Base-by-base conservation (phyloP, 2,113 vertebrate species). In the Oryzias melastigma region DNA sequence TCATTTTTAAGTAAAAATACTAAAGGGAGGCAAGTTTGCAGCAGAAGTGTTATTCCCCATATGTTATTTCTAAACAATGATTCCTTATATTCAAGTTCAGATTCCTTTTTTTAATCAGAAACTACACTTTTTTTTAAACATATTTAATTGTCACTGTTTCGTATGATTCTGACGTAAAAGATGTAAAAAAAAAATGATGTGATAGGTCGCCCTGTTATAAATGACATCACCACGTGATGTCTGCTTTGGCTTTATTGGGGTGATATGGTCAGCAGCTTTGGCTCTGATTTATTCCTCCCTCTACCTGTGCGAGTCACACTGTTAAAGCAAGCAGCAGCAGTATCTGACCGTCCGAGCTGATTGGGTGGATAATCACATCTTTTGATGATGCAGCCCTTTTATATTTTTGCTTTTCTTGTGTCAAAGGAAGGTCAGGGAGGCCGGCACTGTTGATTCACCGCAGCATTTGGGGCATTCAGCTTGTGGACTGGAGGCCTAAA, bases 311-410 rank as follows among this genome's bases (percentile, higher is more conserved):
- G 76, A 81, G 65, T 77, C 69, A 63, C 57, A 58, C 62, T 19
- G 47, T 68, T 12, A 7, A 58, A 19, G 48, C 55, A 41, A 52
- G 48, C 52, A 45, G 44, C 69, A 61, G 70, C 69, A 74, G 69
- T 40, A 43, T 85, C 67, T 42, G 57, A 56, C 75, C 62, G 68
- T 70, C 58, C 56, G 24, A 84, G 66, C 73, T 75, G 79, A 85
- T 84, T 82, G 79, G 85, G 79, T 77, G 75, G 81, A 85, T 87
- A 85, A 90, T 82, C 77, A 68, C 76, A 83, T 83, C 71, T 84
- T 81, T 80, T 78, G 76, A 68, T 77, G 71, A 63, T 61, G 74
- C 53, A 60, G 8, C 59, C 22, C 22, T 79, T 54, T 69, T 58
- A 67, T 60, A 60, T 48, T 55, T 56, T 62, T 75, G 68, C 65